Evolutionary conservation across 1,140 invertebrate genomes (phyloP), one percentile per base, ranked within the genome.

Genomic region (Diabrotica virgifera): DNA sequence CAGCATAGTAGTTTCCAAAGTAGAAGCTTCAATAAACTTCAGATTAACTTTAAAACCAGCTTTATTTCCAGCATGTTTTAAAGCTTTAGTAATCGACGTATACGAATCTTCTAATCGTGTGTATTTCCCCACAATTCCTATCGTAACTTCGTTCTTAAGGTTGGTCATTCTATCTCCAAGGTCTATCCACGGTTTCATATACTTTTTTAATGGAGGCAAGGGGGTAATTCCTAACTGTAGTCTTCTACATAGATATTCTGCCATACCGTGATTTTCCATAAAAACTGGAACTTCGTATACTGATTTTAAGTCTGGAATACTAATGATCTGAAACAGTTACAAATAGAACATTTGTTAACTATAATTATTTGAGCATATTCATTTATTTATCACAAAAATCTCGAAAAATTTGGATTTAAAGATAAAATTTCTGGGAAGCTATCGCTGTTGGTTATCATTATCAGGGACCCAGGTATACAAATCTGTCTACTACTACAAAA

Each of bases 101-200:
- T 99, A 99, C 0, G 96, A 90, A 82, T 99, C 98, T 76, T 95
- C 89, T 11, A 99, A 81, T 77, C 94, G 91, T 0, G 96, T 98
- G 74, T 99, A 99, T 83, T 99, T 99, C 7, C 98, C 98, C n/a
- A 99, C 98, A 11, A 99, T 82, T 13, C 91, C 93, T 66, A 99
- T 99, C 52, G 86, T 92, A 66, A 99, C 98, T 36, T 61, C 59
- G 70, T 91, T 89, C 10, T 88, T 83, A 3, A 94, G 78, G 69
- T 88, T 88, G 67, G 95, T 92, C n/a, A 90, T 86, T 8, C 90
- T 88, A 64, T 94, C 89, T 0, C 94, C 93, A 12, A 99, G 82
- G 72, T 94, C 89, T 24, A 87, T 88, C 97, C 97, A 99, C 74
- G 94, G 90, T 64, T 86, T 85, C 88, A 98, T 91, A 65, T 92